Evolutionary conservation across 2,888 invertebrate species (phyloP), one percentile per base, ranked within the genome.

Genomic region (Prosapia bicincta): DNA sequence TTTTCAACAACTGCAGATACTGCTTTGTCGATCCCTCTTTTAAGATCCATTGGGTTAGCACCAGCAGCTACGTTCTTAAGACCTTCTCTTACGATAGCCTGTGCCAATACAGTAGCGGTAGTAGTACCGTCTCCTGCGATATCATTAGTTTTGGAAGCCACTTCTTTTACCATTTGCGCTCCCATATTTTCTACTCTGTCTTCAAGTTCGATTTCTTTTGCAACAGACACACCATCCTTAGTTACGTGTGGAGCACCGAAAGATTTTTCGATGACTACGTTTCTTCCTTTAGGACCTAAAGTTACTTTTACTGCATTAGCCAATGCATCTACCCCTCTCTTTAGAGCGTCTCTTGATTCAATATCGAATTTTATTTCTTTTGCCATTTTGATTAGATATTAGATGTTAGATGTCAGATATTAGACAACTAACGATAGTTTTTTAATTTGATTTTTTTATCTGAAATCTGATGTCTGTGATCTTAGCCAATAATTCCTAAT

Each of bases 191-290:
- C 98, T 87, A 97, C 98, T 87, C 97, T 99, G 85, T 99, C 99
- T 87, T 98, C 97, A 26, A 99, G 88, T 85, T 99, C 99, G 80
- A 99, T 92, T 38, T 96, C 94, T 86, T 99, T 99, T 54, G 99
- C 99, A 70, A 99, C 99, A 2, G 99, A 99, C 15, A 99, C 99
- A 81, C 99, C 99, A 85, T 99, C 99, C 88, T 99, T 99, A 76
- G 99, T 99, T 84, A 99, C 99, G 87, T 99, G 99, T 10, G 99
- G 99, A 74, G 97, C 95, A 26, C 99, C 99, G 99, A 99, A 99
- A 28, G 97, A 96, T 85, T 99, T 99, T 87, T 99, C 99, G 82
- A 99, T 90, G 83, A 99, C 98, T 10, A 99, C 99, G 85, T 99
- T 99, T 82, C 99, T 92, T 74, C 99, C 99, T 89, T 90, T 80